Base-by-base conservation (phyloP, 1,140 invertebrate species). In the Ylistrum balloti region DNA sequence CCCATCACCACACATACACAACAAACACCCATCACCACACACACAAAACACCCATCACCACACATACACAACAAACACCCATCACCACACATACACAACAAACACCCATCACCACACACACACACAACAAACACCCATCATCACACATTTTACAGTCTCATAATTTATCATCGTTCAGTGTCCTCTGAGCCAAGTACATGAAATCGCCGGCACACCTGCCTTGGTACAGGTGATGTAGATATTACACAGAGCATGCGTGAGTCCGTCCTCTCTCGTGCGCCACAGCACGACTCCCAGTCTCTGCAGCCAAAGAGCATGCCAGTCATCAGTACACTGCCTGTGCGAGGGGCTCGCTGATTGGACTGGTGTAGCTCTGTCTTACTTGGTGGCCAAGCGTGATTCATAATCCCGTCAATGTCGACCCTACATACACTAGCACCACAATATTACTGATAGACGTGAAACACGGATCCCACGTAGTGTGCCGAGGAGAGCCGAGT, bases 321-420 rank as follows among this genome's bases (percentile, higher is more conserved):
- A 74, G 56, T 74, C n/a, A n/a, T n/a, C 56, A 74, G 56, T n/a
- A 28, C n/a, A 0, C 22, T 74, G 56, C 2, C 11, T 74, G 56
- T 74, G 1, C 28, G 22, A 17, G 56, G 28, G 56, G 56, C 56
- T 28, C 56, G 56, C 56, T 74, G 56, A 74, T 74, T 74, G 56
- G 56, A n/a, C 56, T 74, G n/a, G 56, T 74, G 56, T 28, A 28
- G 22, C 56, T 28, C 56, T 74, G n/a, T 74, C 56, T 74, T 28
- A 74, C 56, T 74, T n/a, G 2, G 56, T 74, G 56, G 56, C 56
- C 22, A 17, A n/a, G 56, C 56, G 56, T 74, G 56, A 74, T 74
- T 74, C 56, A 74, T 74, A 74, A 74, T 74, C 56, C 56, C 56
- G 56, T 74, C 56, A 74, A 28, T 74, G 56, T 74, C 56, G 56